phyloP scores from a whole-genome alignment of 2,113 vertebrate genomes.

The Noctilio leporinus region DNA sequence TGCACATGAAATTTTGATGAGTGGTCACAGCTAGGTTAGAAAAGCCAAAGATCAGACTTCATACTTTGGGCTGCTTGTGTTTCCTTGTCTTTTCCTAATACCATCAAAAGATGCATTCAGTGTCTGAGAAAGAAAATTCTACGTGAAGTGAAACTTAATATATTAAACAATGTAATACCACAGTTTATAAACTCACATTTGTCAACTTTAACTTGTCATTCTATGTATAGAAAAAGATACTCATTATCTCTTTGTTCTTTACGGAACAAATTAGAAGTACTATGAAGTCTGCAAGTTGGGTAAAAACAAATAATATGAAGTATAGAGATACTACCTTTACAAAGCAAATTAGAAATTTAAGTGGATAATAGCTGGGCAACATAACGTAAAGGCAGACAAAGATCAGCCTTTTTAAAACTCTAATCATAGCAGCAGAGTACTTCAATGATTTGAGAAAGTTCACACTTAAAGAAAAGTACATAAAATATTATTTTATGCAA shows the following conservation, averaged over 20 bases:
- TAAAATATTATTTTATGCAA: neutral
- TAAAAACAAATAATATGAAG: neutral
- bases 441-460: neutral
- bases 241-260: neutral
- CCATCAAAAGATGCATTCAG: conserved; percentile 15
- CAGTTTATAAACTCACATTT: conserved; percentile 24
- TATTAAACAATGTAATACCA: conserved; percentile 40
- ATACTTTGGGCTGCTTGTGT: neutral
- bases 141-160: conserved; percentile 53
- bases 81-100: conserved; percentile 28
- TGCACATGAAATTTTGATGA: conserved; percentile 65
- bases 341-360: neutral
- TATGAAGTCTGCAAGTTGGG: neutral
- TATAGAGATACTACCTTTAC: neutral
- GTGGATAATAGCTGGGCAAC: neutral
- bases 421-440: neutral
- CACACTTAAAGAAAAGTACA: neutral
- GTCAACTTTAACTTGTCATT: conserved; percentile 47
- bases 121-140: neutral
- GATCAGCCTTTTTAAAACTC: neutral
- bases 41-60: conserved; percentile 39
- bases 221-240: neutral
- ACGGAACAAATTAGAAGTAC: neutral
- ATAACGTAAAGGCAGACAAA: neutral
- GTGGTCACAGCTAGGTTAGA: conserved; percentile 23